These are phyloP conservation scores for Lathamus discolor DNA, from an alignment of 2,113 vertebrate species.

Conservation along the genomic window DNA sequence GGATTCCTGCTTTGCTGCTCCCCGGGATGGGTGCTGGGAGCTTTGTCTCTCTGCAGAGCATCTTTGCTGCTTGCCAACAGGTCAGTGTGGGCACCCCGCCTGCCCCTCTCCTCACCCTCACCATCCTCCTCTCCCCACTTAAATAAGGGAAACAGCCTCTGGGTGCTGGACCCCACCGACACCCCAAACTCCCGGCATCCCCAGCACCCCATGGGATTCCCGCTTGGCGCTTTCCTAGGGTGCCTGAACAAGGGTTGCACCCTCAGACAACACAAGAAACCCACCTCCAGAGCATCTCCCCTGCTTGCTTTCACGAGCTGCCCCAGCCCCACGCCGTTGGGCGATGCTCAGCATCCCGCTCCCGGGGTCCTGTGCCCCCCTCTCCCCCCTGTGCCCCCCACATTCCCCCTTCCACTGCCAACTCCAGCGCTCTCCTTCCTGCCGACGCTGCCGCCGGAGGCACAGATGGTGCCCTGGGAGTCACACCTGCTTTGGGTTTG, in stretches of 20 bases:
- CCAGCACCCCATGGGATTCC: fast-evolving
- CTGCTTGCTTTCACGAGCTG: not conserved
- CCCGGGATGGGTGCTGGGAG: not conserved
- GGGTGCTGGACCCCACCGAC: not conserved
- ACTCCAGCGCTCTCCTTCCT: constrained; percentile 38
- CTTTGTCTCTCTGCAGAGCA: not conserved
- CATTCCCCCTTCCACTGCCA: not conserved
- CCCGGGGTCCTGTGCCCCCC: not conserved
- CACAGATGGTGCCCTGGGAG: constrained; percentile 64
- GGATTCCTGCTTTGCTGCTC: not conserved
- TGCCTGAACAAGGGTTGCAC: too few relatives aligned
- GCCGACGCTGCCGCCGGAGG: constrained; percentile 39
- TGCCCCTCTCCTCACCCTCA: not conserved
- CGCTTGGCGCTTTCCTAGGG: fast-evolving
- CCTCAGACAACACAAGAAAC: not conserved
- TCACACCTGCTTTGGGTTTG: constrained; percentile 64
- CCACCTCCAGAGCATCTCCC: not conserved
- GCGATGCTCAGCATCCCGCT: not conserved
- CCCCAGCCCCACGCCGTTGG: not conserved
- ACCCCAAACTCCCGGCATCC: fast-evolving
- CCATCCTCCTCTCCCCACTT: not conserved
- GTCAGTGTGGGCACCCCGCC: not conserved
- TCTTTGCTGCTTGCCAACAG: not conserved
- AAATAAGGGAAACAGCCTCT: fast-evolving
- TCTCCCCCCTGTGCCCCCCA: not conserved